These are phyloP conservation scores for Drosophila chauvacae DNA, from an alignment of 1,140 invertebrate species.

Conservation along the genomic window DNA sequence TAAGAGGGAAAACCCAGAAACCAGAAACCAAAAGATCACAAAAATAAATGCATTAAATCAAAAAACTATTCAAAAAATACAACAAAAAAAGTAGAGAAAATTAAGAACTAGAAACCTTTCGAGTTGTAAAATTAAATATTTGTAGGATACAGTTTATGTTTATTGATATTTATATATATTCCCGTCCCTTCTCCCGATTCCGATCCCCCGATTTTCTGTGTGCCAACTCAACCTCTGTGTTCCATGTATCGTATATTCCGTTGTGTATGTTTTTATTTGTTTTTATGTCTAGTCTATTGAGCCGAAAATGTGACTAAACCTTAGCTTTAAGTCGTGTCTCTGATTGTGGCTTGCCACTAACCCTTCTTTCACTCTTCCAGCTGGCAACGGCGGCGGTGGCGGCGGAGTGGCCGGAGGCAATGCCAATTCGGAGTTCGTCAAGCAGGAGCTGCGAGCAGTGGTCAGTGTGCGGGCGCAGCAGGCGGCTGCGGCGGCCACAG, in stretches of 20 bases:
- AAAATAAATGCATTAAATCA: neutral
- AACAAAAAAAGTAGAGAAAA: neutral
- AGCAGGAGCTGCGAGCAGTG: conserved; percentile 94
- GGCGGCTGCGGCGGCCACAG: conserved; percentile 66
- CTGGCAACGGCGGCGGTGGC: conserved; percentile 53
- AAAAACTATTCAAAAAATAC: neutral
- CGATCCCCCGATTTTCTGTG: conserved; percentile 26
- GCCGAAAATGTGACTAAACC: conserved; percentile 67
- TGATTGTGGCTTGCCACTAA: neutral
- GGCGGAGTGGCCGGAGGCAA: conserved; percentile 63
- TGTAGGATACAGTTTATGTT: conserved; percentile 24
- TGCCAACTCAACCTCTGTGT: conserved; percentile 26
- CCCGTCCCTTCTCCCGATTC: neutral
- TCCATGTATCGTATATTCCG: conserved; percentile 45
- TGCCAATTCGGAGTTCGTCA: conserved; percentile 90
- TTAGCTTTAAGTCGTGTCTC: conserved; percentile 28
- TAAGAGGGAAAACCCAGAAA: conserved; percentile 7
- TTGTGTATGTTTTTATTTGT: conserved; percentile 45
- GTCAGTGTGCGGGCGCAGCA: conserved; percentile 92
- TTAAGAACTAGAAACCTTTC: conserved; percentile 21
- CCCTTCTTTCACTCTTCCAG: conserved; percentile 47
- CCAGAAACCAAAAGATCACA: neutral
- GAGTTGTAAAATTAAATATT: conserved; percentile 13
- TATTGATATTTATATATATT: conserved; percentile 4
- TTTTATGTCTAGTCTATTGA: conserved; percentile 37